These are phyloP conservation scores for Pseudanteris insignis DNA, from an alignment of 2,888 invertebrate genomes.

Conservation along the genomic window DNA sequence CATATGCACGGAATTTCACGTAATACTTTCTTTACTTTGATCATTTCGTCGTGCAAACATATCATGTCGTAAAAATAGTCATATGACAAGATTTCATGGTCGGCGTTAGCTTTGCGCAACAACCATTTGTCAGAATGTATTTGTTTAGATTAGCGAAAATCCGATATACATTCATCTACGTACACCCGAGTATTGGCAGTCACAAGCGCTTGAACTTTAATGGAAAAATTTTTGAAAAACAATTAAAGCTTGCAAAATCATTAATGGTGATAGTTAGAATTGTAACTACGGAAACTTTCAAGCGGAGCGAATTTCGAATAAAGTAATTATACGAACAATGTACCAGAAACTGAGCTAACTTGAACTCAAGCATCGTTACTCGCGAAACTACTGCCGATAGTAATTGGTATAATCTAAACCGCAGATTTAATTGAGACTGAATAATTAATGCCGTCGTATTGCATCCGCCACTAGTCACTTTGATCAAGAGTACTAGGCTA, in stretches of 20 bases:
- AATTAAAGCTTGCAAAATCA: slow-evolving; percentile 7
- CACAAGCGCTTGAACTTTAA: too few species aligned
- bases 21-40: too few species aligned
- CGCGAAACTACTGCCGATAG: slow-evolving; percentile 36
- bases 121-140: too few species aligned
- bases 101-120: too few species aligned
- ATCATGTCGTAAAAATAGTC: too few species aligned
- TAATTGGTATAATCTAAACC: slow-evolving; percentile 50
- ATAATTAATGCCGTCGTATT: slow-evolving; percentile 49
- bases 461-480: slow-evolving; percentile 28
- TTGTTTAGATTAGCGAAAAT: too few species aligned
- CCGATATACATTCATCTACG: too few species aligned
- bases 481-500: slow-evolving; percentile 22
- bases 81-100: too few species aligned
- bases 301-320: slow-evolving; percentile 38
- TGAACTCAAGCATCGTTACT: slow-evolving; percentile 39
- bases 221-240: slow-evolving; percentile 8
- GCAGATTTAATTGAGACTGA: slow-evolving; percentile 51
- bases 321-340: slow-evolving; percentile 43
- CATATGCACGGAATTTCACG: too few species aligned
- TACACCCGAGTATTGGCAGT: too few species aligned
- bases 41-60: too few species aligned
- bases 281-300: slow-evolving; percentile 23
- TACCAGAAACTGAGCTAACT: slow-evolving; percentile 40
- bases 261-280: slow-evolving; percentile 32